Evolutionary conservation across 2,888 invertebrate genomes (phyloP).

Genomic region (Eulithis testata): DNA sequence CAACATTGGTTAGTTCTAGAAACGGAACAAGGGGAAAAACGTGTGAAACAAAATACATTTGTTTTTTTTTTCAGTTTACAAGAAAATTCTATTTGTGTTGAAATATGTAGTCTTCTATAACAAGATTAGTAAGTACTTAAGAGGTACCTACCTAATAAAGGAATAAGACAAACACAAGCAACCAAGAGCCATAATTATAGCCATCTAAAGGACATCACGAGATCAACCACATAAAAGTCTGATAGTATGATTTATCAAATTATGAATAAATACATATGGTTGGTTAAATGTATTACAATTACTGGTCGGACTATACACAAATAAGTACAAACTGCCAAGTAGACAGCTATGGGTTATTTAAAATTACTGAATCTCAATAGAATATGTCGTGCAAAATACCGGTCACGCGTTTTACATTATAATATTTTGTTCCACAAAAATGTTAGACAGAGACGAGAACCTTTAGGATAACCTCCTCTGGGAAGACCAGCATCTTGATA

Average conservation of each 20-base stretch:
- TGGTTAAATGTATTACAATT: too few relatives aligned
- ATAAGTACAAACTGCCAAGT: too few relatives aligned
- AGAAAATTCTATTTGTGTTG: not conserved
- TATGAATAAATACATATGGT: too few relatives aligned
- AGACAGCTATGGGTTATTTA: not conserved
- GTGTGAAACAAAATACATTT: conserved; percentile 43
- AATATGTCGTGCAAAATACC: not conserved
- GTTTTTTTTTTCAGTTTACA: not conserved
- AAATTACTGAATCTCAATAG: not conserved
- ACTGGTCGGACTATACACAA: too few relatives aligned
- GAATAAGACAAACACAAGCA: conserved; percentile 5
- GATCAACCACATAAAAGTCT: conserved; percentile 5
- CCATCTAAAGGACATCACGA: conserved; percentile 17
- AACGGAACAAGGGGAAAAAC: conserved; percentile 30
- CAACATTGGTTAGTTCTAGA: conserved; percentile 40
- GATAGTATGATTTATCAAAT: not conserved
- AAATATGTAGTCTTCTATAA: not conserved
- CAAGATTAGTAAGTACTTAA: not conserved
- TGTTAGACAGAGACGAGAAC: conserved; percentile 86
- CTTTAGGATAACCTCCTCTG: conserved; percentile 97
- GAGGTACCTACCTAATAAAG: too few relatives aligned
- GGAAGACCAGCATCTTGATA: conserved; percentile 97
- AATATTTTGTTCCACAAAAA: conserved; percentile 74
- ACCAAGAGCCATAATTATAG: conserved; percentile 12
- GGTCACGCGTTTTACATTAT: not conserved